Evolutionary conservation across 2,113 vertebrate genomes (phyloP).

Genomic region (Typhlomys cinereus): DNA sequence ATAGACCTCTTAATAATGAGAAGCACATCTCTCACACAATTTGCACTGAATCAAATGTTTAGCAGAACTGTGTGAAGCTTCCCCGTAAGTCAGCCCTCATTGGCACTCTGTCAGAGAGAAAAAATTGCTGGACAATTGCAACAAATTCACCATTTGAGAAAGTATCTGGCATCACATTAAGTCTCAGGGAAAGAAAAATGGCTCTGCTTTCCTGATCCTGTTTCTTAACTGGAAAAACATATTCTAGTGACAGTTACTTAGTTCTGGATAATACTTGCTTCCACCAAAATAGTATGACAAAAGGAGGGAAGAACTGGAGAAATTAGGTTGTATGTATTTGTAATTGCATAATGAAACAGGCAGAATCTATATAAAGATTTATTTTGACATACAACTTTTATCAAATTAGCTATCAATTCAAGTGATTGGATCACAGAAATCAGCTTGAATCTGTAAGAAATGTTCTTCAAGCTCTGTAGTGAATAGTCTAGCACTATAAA

Average conservation of each 20-base stretch:
- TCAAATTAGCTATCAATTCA: neutral
- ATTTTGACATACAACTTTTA: neutral
- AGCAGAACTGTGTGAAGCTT: neutral
- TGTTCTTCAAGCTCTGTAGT: neutral
- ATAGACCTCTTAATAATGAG: constrained; percentile 66
- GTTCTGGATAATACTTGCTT: neutral
- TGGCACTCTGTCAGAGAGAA: constrained; percentile 48
- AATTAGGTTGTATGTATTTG: neutral
- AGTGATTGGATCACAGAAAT: neutral
- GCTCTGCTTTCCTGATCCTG: constrained; percentile 5
- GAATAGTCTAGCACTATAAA: neutral
- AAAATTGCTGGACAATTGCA: constrained; percentile 43
- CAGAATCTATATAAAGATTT: neutral
- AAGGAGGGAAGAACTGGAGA: neutral
- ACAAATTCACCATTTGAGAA: constrained; percentile 46
- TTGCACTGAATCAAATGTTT: constrained; percentile 64
- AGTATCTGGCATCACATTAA: constrained; percentile 28
- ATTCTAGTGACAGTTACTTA: neutral
- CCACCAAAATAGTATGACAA: neutral
- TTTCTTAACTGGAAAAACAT: neutral
- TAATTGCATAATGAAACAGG: neutral
- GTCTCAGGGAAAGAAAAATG: constrained; percentile 8
- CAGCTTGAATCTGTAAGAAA: neutral
- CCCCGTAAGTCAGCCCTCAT: constrained; percentile 29
- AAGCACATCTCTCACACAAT: constrained; percentile 29